phyloP scores from a whole-genome alignment of 2,888 invertebrate species.

The Pseudeuparius sepicola region DNA sequence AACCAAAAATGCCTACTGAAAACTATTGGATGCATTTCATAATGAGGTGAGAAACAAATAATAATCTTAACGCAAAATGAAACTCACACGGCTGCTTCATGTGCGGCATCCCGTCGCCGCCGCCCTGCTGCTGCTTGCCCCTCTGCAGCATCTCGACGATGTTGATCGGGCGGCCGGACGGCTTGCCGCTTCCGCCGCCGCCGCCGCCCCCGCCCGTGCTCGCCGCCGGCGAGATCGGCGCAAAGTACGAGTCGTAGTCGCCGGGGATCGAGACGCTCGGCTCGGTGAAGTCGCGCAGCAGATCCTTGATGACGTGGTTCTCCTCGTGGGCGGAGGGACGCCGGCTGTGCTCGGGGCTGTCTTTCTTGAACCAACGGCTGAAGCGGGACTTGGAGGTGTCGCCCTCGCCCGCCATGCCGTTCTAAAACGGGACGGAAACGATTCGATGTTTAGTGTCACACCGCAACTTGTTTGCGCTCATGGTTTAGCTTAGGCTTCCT shows the following conservation, averaged over 20 bases:
- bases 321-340: slow-evolving; percentile 53
- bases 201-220: slow-evolving; percentile 31
- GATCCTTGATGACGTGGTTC: slow-evolving; percentile 45
- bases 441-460: not conserved
- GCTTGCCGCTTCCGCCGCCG: slow-evolving; percentile 8
- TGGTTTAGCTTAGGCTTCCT: no score
- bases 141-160: slow-evolving; percentile 62
- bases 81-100: slow-evolving; percentile 22
- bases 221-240: slow-evolving; percentile 59
- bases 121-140: slow-evolving; percentile 45
- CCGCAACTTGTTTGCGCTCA: no score
- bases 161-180: slow-evolving; percentile 34
- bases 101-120: no score
- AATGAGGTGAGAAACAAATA: slow-evolving; percentile 6
- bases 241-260: slow-evolving; percentile 54
- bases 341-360: slow-evolving; percentile 46
- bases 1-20: no score
- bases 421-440: slow-evolving; percentile 37
- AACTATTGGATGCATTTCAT: no score
- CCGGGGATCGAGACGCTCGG: slow-evolving; percentile 37
- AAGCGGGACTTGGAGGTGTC: slow-evolving; percentile 54
- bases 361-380: slow-evolving; percentile 71
- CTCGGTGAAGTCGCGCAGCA: no score
- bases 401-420: slow-evolving; percentile 49
- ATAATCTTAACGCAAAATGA: no score